Base-by-base conservation (phyloP, 2,888 invertebrate genomes). In the Neelides folsomi region DNA sequence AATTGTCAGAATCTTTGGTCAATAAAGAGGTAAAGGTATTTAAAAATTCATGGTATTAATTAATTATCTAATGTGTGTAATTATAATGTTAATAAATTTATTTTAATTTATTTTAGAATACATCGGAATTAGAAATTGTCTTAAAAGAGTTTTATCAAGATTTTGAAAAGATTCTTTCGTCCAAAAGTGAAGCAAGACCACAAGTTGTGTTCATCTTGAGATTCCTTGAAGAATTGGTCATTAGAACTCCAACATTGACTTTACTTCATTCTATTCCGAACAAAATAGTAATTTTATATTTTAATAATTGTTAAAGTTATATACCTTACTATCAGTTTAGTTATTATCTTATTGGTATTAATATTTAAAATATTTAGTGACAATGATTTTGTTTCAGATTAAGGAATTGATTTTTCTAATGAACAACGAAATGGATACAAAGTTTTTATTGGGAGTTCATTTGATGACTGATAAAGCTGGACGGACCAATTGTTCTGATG, bases 181-280 rank as follows among this genome's bases (percentile, higher is more conserved):
- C 48, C 6, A 51, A 42, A n/a, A 41, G 43, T 2, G 60, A 62
- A 39, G 46, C 56, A 5, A 57, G 55, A 35, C 60, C 62, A 6
- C 53, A 60, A 19, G 52, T 45, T n/a, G 56, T 60, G 7, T 62
- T 62, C 38, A 55, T 62, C 16, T 46, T 60, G 2, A 46, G 56
- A 35, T 62, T 62, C 39, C 46, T 62, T 4, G 58, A 60, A 35
- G 59, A 62, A 46, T 53, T 62, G 49, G 48, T 58, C 2, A 48
- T 52, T 38, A 62, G 59, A 54, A 49, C 57, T 2, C 58, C 60
- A 20, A 49, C 55, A 5, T 27, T 52, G 10, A 40, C 54, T 0
- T 41, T 62, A 9, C 53, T 62, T 13, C 52, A 54, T 47, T 54
- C 56, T 1, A 40, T 56, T 13, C 57, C 62, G 2, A 51, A 57